Base-by-base conservation (phyloP, 2,113 vertebrate species). In the Ibidorhyncha struthersii region DNA sequence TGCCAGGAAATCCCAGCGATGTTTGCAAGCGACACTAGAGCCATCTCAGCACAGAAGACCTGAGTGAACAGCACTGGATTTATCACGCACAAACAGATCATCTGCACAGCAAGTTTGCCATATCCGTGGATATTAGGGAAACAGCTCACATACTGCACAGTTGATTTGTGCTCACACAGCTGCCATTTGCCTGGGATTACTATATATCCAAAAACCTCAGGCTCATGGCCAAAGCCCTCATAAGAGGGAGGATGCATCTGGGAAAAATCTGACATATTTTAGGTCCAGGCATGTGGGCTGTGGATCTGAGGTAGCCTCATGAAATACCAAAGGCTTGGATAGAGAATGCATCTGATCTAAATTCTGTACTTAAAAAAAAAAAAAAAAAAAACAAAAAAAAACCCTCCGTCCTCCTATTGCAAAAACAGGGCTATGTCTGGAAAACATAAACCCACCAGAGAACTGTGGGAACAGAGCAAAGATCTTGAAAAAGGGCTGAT, bases 201-300 rank as follows among this genome's bases (percentile, higher is more conserved):
- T 55, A 8, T 18, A 77, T 29, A 66, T 12, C 59, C 50, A 49
- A 88, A 95, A 72, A 9, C 19, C 58, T 53, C 53, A 30, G 72
- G 67, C 58, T 89, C 25, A 13, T 0, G 0, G 82, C 82, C 89
- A 96, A 90, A 86, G 45, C 17, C 32, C 59, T 95, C 72, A 63
- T 69, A 91, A 91, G 32, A 61, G 47, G 38, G 41, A 86, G 38
- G 41, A 86, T 32, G 55, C 53, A 91, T 73, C 76, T 92, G 69
- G 69, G 71, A 49, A 43, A 96, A 96, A 94, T 66, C 7, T 90
- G 69, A 45, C 26, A 13, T 41, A 53, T 73, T 83, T 91, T 50
- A 91, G 38, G 45, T 63, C 49, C 26, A 47, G 12, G 45, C 80
- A 45, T 58, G 38, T 61, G 76, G 71, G 67, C 47, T 90, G 71